Base-by-base conservation (phyloP, 1,140 invertebrate genomes). In the Adoxophyes honmai region DNA sequence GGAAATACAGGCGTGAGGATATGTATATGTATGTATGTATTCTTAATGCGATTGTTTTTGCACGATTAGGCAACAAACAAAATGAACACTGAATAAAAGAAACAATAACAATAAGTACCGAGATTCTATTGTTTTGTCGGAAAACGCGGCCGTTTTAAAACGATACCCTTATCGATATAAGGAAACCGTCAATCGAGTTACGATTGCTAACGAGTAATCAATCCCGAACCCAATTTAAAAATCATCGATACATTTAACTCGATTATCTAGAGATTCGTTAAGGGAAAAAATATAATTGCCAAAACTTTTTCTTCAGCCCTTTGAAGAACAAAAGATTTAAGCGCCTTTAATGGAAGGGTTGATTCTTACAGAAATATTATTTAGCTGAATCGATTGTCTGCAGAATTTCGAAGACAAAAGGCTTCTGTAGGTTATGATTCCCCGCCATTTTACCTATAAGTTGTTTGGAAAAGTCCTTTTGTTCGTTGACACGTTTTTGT, bases 311-410 rank as follows among this genome's bases (percentile, higher is more conserved):
- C n/a, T 11, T 9, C 16, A 48, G 42, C 16, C 42, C 18, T 48
- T 42, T 48, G 6, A 48, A 48, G 42, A 48, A 48, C 21, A 48
- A 48, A 28, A 21, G 42, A 18, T 13, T 21, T 48, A 38, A 38
- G 8, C 36, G n/a, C 8, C 14, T 38, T 36, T 1, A 53, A 52
- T 36, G 13, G 51, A 53, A 36, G 35, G 52, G 35, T 53, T 48
- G 52, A 35, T 53, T 35, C 52, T 35, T 16, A 36, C n/a, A 53
- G 35, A 53, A 53, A 35, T 35, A 53, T 53, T 53, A 53, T 53
- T 53, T 21, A 48, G 21, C 16, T 16, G 18, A 28, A 28, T 48
- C 42, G 42, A 48, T 48, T 48, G 42, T 48, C 42, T 33, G 42
- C 42, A 48, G 42, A 48, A 11, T 21, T 13, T 28, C 0, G 21